A percentile compares a stretch with the other conserved stretches of the same genome.
These are phyloP conservation scores for Drosophila rhopaloa DNA, from an alignment of 1,140 invertebrate species.

Conservation along the genomic window DNA sequence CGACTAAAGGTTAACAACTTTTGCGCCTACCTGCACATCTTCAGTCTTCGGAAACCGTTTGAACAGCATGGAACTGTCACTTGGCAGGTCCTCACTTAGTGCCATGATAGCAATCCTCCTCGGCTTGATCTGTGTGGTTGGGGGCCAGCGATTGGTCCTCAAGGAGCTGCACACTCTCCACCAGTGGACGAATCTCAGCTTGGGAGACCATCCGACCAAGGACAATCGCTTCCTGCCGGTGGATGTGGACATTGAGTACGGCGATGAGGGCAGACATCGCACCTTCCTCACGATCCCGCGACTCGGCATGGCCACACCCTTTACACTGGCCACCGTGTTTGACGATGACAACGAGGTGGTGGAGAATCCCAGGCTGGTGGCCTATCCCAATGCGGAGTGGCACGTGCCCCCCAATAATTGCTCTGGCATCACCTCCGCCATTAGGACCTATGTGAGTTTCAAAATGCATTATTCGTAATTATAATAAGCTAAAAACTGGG, in stretches of 20 bases:
- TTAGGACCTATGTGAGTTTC: conserved; percentile 83
- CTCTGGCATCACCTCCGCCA: conserved; percentile 85
- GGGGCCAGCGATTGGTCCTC: conserved; percentile 39
- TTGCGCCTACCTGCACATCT: conserved; percentile 33
- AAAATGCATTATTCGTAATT: no score
- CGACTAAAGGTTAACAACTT: conserved; percentile 20
- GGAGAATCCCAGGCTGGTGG: conserved; percentile 84
- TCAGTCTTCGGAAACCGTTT: conserved; percentile 54
- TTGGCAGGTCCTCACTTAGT: conserved; percentile 9
- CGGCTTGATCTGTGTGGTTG: conserved; percentile 9
- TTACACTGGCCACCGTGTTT: conserved; percentile 86
- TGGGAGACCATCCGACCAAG: conserved; percentile 86
- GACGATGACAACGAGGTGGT: conserved; percentile 82
- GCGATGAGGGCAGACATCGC: conserved; percentile 84
- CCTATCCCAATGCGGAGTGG: conserved; percentile 86
- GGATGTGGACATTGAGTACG: conserved; percentile 89
- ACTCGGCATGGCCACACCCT: conserved; percentile 89
- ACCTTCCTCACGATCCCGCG: conserved; percentile 90
- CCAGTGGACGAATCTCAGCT: conserved; percentile 86
- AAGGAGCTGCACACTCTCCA: conserved; percentile 73
- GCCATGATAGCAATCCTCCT: conserved; percentile 38
- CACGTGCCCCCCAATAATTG: conserved; percentile 85
- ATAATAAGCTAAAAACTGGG: no score
- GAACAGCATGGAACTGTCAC: conserved; percentile 54
- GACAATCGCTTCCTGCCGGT: conserved; percentile 90